Evolutionary conservation across 2,888 invertebrate species (phyloP).

Genomic region (Drosophila rellima): DNA sequence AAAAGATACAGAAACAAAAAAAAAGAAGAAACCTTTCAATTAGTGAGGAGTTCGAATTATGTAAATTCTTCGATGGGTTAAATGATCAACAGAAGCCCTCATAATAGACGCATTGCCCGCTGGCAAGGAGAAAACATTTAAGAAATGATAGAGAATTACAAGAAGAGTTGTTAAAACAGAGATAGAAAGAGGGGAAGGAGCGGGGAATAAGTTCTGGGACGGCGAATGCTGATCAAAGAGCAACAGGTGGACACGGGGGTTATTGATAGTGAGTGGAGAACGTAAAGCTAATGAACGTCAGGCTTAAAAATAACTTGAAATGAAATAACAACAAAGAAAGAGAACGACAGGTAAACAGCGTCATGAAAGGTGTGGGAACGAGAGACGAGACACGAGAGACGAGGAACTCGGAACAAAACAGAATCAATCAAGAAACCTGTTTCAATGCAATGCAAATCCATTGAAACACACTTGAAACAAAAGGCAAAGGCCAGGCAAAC

Average conservation of each 20-base stretch:
- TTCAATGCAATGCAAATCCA: constrained; percentile 59
- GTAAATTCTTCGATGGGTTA: constrained; percentile 37
- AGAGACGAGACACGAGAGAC: constrained; percentile 30
- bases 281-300: constrained; percentile 63
- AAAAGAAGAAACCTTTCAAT: constrained; percentile 47
- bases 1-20: constrained; percentile 1
- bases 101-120: neutral
- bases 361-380: constrained; percentile 57
- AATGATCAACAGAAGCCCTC: constrained; percentile 32
- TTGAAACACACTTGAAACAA: constrained; percentile 16
- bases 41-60: constrained; percentile 43
- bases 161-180: constrained; percentile 10
- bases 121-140: constrained; percentile 30
- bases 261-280: constrained; percentile 41
- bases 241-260: constrained; percentile 40
- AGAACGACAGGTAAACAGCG: constrained; percentile 35
- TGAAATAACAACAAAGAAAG: constrained; percentile 20
- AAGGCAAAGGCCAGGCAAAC: constrained; percentile 24
- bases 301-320: constrained; percentile 57
- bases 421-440: constrained; percentile 60
- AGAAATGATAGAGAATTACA: constrained; percentile 39
- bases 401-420: constrained; percentile 30
- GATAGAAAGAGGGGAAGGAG: neutral
- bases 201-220: constrained; percentile 16
- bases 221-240: constrained; percentile 51